Percentiles rank a stretch among this genome's conserved stretches.
Evolutionary conservation across 2,113 vertebrate species (phyloP).

Genomic region (Speoplatyrhinus poulsoni): DNA sequence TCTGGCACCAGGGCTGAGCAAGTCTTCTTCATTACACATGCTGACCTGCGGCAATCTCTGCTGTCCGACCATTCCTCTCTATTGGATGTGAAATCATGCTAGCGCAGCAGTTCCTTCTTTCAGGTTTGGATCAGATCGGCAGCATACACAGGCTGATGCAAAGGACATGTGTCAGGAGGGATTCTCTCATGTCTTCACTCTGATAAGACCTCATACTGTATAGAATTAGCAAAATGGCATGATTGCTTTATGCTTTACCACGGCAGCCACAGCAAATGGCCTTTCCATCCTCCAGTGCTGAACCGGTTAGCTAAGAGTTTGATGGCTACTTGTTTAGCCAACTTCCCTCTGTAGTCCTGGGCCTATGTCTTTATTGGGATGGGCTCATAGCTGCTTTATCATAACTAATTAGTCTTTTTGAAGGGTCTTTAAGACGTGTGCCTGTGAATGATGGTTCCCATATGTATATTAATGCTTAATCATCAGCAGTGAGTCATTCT

Average conservation of each 20-base stretch:
- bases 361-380: conserved; percentile 34
- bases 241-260: conserved; percentile 3
- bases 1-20: conserved; percentile 20
- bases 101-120: conserved; percentile 33
- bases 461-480: conserved; percentile 47
- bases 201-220: conserved; percentile 34
- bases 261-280: background rate
- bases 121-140: conserved; percentile 55
- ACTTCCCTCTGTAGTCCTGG: conserved; percentile 19
- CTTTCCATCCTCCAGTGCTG: conserved; percentile 8
- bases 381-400: conserved; percentile 50
- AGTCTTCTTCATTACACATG: conserved; percentile 32
- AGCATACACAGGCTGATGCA: conserved; percentile 51
- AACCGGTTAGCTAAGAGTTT: conserved; percentile 24
- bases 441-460: conserved; percentile 25
- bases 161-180: conserved; percentile 50
- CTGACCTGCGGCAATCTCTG: conserved; percentile 37
- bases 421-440: conserved; percentile 31
- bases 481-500: conserved; percentile 50
- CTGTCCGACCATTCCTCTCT: conserved; percentile 20
- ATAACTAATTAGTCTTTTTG: conserved; percentile 46
- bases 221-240: conserved; percentile 32
- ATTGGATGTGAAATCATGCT: conserved; percentile 10
- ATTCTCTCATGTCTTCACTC: conserved; percentile 48
- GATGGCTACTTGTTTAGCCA: conserved; percentile 30